Percentiles rank a stretch among this genome's conserved stretches.
These are phyloP conservation scores for Eciton burchellii DNA, from an alignment of 1,140 invertebrate genomes.

Conservation along the genomic window DNA sequence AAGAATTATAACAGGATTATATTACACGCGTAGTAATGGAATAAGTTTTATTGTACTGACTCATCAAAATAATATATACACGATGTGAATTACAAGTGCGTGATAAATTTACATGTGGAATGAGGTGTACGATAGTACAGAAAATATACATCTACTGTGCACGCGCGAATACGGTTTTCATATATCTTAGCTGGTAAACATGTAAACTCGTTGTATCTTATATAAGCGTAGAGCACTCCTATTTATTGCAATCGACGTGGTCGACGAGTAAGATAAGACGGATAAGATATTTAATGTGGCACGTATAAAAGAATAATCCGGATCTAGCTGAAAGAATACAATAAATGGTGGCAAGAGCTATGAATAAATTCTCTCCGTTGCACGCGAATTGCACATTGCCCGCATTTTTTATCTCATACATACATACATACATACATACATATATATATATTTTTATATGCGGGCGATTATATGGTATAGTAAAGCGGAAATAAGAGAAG, in stretches of 20 bases:
- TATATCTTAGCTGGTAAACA: not conserved
- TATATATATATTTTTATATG: not conserved
- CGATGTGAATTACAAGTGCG: not conserved
- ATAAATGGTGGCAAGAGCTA: slow-evolving; percentile 29
- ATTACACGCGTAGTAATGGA: not conserved
- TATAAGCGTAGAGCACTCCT: not conserved
- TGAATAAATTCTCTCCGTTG: slow-evolving; percentile 14
- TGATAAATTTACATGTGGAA: slow-evolving; percentile 10
- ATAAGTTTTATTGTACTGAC: slow-evolving; percentile 42
- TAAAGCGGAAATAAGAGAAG: slow-evolving; percentile 21
- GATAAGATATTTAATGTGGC: slow-evolving; percentile 8
- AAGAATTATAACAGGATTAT: not conserved
- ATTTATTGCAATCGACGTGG: slow-evolving; percentile 16
- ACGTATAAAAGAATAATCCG: not conserved
- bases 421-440: not conserved
- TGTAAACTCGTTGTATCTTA: slow-evolving; percentile 39
- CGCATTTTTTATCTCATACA: not conserved
- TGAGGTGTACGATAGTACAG: slow-evolving; percentile 11
- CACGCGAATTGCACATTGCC: slow-evolving; percentile 36
- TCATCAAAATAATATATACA: slow-evolving; percentile 36
- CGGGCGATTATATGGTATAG: not conserved
- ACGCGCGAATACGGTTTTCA: not conserved
- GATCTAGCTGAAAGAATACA: slow-evolving; percentile 19
- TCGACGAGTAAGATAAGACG: not conserved
- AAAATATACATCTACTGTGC: slow-evolving; percentile 47